Conservation (phyloP, 2,113 vertebrate genomes). For the Chaetops frenatus region DNA sequence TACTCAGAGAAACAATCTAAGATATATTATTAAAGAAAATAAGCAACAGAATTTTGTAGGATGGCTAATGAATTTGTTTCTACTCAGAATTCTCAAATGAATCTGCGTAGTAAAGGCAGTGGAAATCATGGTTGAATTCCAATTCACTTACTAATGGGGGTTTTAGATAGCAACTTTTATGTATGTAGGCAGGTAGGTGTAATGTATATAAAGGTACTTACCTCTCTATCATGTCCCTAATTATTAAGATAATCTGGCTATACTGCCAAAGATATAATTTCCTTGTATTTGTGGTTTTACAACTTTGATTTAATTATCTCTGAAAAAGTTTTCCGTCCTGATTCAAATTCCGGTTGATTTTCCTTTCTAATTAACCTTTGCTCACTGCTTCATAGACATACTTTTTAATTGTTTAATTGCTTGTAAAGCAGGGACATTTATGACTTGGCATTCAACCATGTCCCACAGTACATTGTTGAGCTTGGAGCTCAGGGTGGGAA, state of each 20-base stretch:
- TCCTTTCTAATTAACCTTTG: neutral
- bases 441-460: neutral
- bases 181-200: neutral
- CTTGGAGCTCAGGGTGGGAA: neutral
- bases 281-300: neutral
- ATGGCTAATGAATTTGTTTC: neutral
- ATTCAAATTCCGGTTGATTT: neutral
- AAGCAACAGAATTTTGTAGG: neutral
- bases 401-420: constrained; percentile 15
- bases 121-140: neutral
- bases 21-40: neutral
- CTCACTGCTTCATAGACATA: neutral
- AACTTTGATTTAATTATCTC: neutral
- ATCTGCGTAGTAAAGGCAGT: neutral
- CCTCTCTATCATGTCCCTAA: neutral
- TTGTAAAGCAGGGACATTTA: neutral
- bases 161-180: neutral
- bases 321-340: neutral
- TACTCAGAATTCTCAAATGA: neutral
- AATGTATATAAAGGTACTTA: neutral
- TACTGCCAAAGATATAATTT: neutral
- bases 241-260: neutral
- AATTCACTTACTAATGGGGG: neutral
- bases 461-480: neutral
- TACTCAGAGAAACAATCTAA: neutral